Evolutionary conservation across 2,797 vertebrate genomes (phyloP), one percentile per base, ranked within the genome.

Genomic region (Diplodus puntazzo): DNA sequence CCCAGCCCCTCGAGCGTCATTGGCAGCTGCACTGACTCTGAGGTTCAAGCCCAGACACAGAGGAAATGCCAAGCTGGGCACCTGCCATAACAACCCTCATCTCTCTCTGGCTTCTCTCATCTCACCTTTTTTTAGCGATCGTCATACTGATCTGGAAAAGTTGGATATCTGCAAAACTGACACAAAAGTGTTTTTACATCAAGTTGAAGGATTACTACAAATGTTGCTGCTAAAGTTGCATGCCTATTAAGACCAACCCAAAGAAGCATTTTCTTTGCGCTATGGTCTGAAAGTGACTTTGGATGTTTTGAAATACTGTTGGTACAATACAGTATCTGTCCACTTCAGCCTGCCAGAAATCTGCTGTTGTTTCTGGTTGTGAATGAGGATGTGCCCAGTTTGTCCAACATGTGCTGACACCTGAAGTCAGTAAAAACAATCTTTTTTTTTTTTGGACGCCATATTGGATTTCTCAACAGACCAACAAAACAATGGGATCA

Each of bases 11-110:
- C 5, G 34, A 23, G 55, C 53, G 20, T 62, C 39, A 27, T 58
- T 68, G 52, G 53, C 46, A 46, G 60, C 50, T 65, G 76, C 52
- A 64, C 21, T 45, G 18, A 45, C 52, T 72, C 25, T 60, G 72
- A 80, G 55, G 64, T 61, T 77, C 57, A 70, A 60, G 55, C 68
- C 72, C 79, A 54, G 55, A 75, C 57, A 55, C 63, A 54, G 60
- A 20, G 16, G 30, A 1, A 27, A 39, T 50, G 79, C 75, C 69
- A 79, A 79, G 58, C 65, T 72, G 72, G 71, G 59, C 42, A 0
- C 25, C 74, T 73, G 73, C 52, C 67, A 80, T 58, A 57, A 50
- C 64, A 73, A 57, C 27, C 77, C 75, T 66, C 66, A 53, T 79
- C 54, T 79, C 48, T 73, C 55, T 23, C 50, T 71, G 21, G 14